Evolutionary conservation across 2,888 invertebrate genomes (phyloP), one percentile per base, ranked within the genome.

Genomic region (Volucella inflata): DNA sequence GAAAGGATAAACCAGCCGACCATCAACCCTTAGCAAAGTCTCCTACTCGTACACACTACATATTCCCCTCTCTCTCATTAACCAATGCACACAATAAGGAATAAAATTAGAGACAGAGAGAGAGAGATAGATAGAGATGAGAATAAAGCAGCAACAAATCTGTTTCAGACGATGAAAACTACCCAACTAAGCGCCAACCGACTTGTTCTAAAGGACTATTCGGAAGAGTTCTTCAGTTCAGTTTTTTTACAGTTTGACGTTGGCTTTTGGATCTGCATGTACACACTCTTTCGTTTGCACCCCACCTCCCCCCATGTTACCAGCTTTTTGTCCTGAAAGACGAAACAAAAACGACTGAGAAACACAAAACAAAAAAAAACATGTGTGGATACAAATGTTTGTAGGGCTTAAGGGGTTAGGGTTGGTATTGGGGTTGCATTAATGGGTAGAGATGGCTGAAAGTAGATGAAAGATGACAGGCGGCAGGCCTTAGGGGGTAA

Each of bases 391-490:
- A 64, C 64, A 81, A 9, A 51, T 40, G 62, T 30, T 51, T 64
- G 64, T 46, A 50, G 77, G 55, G 30, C 30, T 30, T 30, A 6
- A 0, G 6, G 30, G 30, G 30, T 30, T 30, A 6, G 30, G 30
- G 30, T 30, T 30, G 30, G 30, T 30, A 6, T 30, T 30, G 6
- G 62, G 64, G 70, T 71, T 55, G 50, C 44, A 74, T 78, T 55
- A 78, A 83, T 68, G 46, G 50, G 57, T 38, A 71, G 36, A 30
- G 16, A 62, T 40, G 48, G 40, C 71, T 82, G 59, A 48, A 79
- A 70, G 76, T 76, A 70, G 70, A 83, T 72, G 67, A 80, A 84
- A 71, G 84, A 80, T 80, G 84, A 84, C 80, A 76, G 80, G 84
- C 80, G 84, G 67, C 79, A 79, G 36, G 64, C 75, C 65, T 55